A percentile compares a stretch with the other conserved stretches of the same genome.
Evolutionary conservation across 2,113 vertebrate species (phyloP).

Genomic region (Sialia sialis): DNA sequence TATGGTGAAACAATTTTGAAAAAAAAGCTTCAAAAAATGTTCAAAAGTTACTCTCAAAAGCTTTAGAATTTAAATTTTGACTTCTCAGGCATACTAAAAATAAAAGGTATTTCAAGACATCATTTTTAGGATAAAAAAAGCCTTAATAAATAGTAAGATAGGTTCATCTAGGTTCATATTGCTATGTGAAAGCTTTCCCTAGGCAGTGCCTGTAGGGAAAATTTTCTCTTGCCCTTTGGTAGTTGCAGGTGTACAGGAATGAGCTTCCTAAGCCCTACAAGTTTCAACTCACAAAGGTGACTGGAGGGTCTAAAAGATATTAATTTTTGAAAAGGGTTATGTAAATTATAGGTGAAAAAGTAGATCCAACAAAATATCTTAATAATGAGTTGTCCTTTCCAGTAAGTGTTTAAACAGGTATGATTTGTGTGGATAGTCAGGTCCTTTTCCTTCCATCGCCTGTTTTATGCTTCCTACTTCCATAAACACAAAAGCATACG

Average conservation of each 20-base stretch:
- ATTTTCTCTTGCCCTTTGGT: background rate
- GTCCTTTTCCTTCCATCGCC: background rate
- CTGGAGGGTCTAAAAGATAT: background rate
- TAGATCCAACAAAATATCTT: background rate
- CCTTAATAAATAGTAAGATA: background rate
- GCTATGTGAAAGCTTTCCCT: background rate
- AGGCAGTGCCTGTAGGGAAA: background rate
- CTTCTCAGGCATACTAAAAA: rapidly evolving
- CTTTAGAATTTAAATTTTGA: background rate
- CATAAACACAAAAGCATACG: background rate
- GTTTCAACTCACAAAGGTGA: background rate
- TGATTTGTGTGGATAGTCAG: background rate
- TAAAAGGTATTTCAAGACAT: background rate
- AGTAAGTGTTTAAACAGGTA: background rate
- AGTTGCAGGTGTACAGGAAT: background rate
- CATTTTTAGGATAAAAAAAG: background rate
- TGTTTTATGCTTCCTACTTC: background rate
- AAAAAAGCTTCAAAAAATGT: background rate
- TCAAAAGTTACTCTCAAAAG: background rate
- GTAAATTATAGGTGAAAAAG: background rate
- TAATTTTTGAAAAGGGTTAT: background rate
- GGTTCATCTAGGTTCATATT: background rate
- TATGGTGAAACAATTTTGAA: background rate
- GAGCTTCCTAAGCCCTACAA: background rate
- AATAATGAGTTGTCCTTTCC: background rate